Conservation (phyloP, 2,888 invertebrate genomes). For the Latrodectus elegans region DNA sequence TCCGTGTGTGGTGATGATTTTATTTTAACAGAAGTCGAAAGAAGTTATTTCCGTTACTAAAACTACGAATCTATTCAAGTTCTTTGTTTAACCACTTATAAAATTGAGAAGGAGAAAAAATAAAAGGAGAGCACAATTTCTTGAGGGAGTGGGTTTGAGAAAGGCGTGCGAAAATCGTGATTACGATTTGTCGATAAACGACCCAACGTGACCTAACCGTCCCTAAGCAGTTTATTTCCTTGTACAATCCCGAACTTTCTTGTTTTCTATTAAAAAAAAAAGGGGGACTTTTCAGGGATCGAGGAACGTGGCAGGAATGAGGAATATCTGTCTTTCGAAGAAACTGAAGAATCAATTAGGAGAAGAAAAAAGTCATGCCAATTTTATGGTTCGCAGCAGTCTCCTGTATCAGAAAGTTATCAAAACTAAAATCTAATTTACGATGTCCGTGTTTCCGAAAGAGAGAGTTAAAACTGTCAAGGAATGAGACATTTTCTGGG, state of each 20-base stretch:
- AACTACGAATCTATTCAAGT: too few species aligned
- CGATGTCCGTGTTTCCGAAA: conserved; percentile 16
- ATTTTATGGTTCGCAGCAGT: conserved; percentile 18
- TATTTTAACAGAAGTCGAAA: too few species aligned
- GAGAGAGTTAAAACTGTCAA: conserved; percentile 1
- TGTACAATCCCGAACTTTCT: not conserved
- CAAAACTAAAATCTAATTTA: conserved; percentile 37
- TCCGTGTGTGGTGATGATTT: too few species aligned
- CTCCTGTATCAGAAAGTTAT: conserved; percentile 1
- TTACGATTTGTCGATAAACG: conserved; percentile 61
- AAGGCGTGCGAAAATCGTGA: conserved; percentile 63
- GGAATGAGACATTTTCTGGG: not conserved
- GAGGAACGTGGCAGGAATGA: conserved; percentile 25
- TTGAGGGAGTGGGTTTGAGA: conserved; percentile 38
- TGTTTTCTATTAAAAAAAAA: not conserved
- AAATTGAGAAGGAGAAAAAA: conserved; percentile 26
- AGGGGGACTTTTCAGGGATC: not conserved
- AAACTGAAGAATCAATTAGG: conserved; percentile 44
- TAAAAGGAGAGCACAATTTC: conserved; percentile 28
- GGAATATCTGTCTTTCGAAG: conserved; percentile 15
- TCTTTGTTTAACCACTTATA: too few species aligned
- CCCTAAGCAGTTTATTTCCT: conserved; percentile 32
- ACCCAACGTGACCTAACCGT: conserved; percentile 55
- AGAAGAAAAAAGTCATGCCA: conserved; percentile 31
- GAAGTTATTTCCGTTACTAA: too few species aligned